Percentiles rank a stretch among this genome's conserved stretches.
Evolutionary conservation across 2,888 invertebrate species (phyloP).

Genomic region (Protophormia terraenovae): DNA sequence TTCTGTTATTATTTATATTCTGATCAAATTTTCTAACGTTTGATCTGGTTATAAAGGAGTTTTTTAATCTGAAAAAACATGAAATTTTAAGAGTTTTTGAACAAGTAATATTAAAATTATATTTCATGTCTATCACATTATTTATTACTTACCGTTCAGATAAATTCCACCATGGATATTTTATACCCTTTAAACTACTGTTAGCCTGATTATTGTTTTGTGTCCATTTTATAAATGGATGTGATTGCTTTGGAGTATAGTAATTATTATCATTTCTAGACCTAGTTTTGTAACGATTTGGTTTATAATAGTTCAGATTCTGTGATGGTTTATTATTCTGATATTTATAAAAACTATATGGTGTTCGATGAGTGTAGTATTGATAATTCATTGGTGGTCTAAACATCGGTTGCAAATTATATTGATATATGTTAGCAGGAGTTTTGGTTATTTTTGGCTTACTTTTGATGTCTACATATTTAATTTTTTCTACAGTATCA

Average conservation of each 20-base stretch:
- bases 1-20: conserved; percentile 36
- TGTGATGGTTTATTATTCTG: neutral
- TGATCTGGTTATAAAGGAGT: conserved; percentile 21
- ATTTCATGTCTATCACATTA: neutral
- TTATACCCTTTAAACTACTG: conserved; percentile 34
- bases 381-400: conserved; percentile 68
- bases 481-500: conserved; percentile 74
- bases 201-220: neutral
- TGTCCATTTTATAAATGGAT: conserved; percentile 73
- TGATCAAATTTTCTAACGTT: conserved; percentile 53
- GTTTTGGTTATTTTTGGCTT: neutral
- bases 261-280: conserved; percentile 71
- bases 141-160: conserved; percentile 70
- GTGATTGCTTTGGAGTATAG: conserved; percentile 67
- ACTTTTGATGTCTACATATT: conserved; percentile 71
- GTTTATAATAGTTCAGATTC: neutral
- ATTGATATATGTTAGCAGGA: neutral
- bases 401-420: conserved; percentile 48
- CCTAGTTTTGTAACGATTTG: conserved; percentile 37
- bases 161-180: conserved; percentile 77
- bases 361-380: conserved; percentile 48
- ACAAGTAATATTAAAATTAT: neutral
- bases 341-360: conserved; percentile 26
- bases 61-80: conserved; percentile 31
- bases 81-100: too few species aligned